Percentiles rank a stretch among this genome's conserved stretches.
phyloP scores from a whole-genome alignment of 1,140 invertebrate species.

The Ridgeia piscesae region DNA sequence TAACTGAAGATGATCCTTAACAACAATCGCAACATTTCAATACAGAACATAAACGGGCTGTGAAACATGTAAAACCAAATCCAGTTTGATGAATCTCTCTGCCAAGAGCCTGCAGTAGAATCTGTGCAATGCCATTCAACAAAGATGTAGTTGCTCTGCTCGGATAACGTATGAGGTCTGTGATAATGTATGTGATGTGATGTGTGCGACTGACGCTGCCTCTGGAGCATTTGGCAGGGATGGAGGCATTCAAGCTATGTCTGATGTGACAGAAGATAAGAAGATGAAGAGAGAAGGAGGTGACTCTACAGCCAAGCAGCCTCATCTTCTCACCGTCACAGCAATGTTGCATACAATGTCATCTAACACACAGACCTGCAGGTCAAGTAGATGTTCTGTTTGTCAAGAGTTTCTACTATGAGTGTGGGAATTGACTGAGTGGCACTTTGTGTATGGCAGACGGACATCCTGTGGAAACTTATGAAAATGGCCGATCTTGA shows the following conservation, averaged over 20 bases:
- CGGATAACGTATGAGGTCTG: background rate
- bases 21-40: too few relatives aligned
- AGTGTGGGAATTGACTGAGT: background rate
- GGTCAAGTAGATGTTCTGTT: background rate
- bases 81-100: too few relatives aligned
- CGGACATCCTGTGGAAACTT: background rate
- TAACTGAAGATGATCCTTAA: too few relatives aligned
- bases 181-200: background rate
- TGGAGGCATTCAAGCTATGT: background rate
- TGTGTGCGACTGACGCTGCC: background rate
- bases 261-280: background rate
- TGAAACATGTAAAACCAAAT: too few relatives aligned
- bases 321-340: background rate
- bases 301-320: background rate
- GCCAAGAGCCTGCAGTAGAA: background rate
- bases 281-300: background rate
- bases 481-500: too few relatives aligned
- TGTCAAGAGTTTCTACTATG: background rate
- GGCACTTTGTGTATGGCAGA: background rate
- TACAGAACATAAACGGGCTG: too few relatives aligned
- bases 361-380: background rate
- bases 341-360: background rate
- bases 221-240: background rate
- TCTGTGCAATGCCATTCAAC: background rate
- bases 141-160: background rate